Base-by-base conservation (phyloP, 1,140 invertebrate species). In the Papilio aristodemus region DNA sequence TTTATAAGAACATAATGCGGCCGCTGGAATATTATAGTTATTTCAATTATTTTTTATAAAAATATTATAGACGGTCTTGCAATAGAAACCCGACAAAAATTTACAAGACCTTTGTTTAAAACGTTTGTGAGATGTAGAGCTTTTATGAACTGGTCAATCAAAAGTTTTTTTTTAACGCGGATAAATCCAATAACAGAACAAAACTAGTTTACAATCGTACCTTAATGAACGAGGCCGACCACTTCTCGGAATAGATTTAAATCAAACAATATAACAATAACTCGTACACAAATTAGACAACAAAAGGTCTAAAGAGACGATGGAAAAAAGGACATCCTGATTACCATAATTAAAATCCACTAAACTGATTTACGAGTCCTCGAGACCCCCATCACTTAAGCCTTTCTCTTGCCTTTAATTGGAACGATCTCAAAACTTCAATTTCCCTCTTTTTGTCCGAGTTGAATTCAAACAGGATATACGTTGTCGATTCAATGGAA, bases 261-360 rank as follows among this genome's bases (percentile, higher is more conserved):
- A 66, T 66, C 43, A 46, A 74, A 76, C 59, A 75, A 79, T 75
- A 70, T 70, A n/a, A n/a, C 71, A 69, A 76, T 57, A 70, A 71
- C 78, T 68, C 68, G 36, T 67, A 72, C 63, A 81, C 75, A 77
- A 87, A 87, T 84, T 84, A 84, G 75, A 82, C 78, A 39, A 86
- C 81, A 85, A 84, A 84, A 76, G 76, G 74, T 74, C 72, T 76
- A 79, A 84, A 80, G 70, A 70, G 70, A 74, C 62, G 41, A 73
- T 74, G 69, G 80, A 76, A 71, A 83, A 87, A 83, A 81, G 84
- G 80, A 86, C 85, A 87, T 89, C 87, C 87, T 89, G 76, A 89
- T 89, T 86, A 86, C 81, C 77, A 86, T 89, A 87, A 89, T 87
- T 87, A 89, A 89, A 83, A 82, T 79, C 81, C 83, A 81, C 87